Percentiles rank a stretch among this genome's conserved stretches.
These are phyloP conservation scores for Hoplostethus atlanticus DNA, from an alignment of 2,797 vertebrate genomes.

Conservation along the genomic window DNA sequence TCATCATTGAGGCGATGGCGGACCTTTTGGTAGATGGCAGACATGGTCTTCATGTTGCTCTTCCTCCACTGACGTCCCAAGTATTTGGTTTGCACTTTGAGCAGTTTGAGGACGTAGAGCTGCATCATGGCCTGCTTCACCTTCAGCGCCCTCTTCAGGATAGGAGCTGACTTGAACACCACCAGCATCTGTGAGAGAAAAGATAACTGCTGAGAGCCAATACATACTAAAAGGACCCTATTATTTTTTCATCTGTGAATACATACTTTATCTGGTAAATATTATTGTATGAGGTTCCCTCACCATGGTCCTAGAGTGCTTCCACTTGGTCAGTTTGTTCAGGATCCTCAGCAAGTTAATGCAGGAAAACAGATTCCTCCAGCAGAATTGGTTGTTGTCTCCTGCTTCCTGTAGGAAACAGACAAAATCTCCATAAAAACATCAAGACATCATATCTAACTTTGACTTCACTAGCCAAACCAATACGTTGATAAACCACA, in stretches of 20 bases:
- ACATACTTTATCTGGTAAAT: not conserved
- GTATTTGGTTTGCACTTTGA: conserved; percentile 98
- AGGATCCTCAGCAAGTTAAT: conserved; percentile 97
- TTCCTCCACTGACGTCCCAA: conserved; percentile 98
- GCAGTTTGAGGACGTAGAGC: conserved; percentile 94
- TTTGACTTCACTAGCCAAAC: not conserved
- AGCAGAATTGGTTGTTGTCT: conserved; percentile 98
- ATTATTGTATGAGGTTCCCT: not conserved
- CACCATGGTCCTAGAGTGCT: conserved; percentile 98
- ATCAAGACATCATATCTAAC: too few species aligned
- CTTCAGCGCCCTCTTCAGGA: conserved; percentile 96
- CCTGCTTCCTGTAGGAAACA: conserved; percentile 90
- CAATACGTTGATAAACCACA: not conserved
- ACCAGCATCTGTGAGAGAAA: conserved; percentile 91
- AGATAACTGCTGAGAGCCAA: fast-evolving
- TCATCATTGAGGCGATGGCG: conserved; percentile 96
- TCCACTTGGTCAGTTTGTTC: conserved; percentile 99
- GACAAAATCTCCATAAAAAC: conserved; percentile 4
- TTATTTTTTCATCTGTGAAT: not conserved
- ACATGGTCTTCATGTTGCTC: conserved; percentile 99
- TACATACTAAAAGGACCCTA: not conserved
- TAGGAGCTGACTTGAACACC: conserved; percentile 97
- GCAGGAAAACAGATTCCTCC: conserved; percentile 98
- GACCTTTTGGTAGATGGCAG: conserved; percentile 98
- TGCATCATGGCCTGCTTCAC: conserved; percentile 99